Evolutionary conservation across 2,888 invertebrate genomes (phyloP).

Genomic region (Apomyelois bistriatella): DNA sequence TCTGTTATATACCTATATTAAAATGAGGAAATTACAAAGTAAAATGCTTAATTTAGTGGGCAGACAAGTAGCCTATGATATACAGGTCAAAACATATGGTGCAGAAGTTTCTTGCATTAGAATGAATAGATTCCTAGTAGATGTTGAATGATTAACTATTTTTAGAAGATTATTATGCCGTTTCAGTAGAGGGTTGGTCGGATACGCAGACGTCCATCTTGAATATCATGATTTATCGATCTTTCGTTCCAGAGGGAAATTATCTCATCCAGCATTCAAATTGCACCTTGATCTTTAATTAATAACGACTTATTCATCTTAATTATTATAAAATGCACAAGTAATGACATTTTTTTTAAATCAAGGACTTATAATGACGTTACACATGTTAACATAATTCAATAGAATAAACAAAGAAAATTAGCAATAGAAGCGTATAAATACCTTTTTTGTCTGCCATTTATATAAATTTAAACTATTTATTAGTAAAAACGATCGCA

Average conservation of each 20-base stretch:
- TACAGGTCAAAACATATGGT: neutral
- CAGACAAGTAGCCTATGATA: neutral
- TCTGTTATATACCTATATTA: too few relatives aligned
- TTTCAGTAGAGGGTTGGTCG: conserved; percentile 19
- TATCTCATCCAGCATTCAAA: conserved; percentile 11
- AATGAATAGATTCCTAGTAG: neutral
- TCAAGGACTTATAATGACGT: conserved; percentile 54
- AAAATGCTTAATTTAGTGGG: neutral
- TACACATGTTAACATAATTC: conserved; percentile 68
- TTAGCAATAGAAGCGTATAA: conserved; percentile 53
- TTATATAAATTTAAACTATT: conserved; percentile 54
- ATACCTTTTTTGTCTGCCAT: conserved; percentile 81
- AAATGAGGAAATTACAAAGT: too few relatives aligned
- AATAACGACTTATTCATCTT: neutral
- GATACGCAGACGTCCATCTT: conserved; percentile 59
- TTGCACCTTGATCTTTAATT: neutral
- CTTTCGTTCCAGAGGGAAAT: conserved; percentile 28
- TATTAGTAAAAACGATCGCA: conserved; percentile 44
- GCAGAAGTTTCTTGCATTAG: neutral
- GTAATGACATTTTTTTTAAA: conserved; percentile 33
- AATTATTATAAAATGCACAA: conserved; percentile 25
- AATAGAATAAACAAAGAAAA: conserved; percentile 65
- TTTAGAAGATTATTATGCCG: conserved; percentile 36
- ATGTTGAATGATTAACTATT: conserved; percentile 34
- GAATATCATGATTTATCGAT: conserved; percentile 57